A percentile compares a stretch with the other conserved stretches of the same genome.
Evolutionary conservation across 1,140 invertebrate genomes (phyloP).

Genomic region (Magallana ariakensis): DNA sequence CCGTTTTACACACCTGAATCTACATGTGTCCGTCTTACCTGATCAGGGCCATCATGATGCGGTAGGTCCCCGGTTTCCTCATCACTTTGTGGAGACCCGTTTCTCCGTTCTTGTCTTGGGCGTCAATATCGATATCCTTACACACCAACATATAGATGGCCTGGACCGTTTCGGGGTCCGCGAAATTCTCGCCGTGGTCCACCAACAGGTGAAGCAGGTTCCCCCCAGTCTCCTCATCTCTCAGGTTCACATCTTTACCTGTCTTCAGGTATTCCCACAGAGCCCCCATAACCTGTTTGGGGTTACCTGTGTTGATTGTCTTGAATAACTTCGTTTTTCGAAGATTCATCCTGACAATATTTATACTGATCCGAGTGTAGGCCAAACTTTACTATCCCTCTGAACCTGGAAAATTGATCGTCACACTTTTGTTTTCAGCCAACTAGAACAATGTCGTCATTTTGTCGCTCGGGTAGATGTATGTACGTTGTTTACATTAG

Average conservation of each 20-base stretch:
- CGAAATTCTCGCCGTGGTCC: constrained; percentile 66
- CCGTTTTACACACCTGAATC: no score
- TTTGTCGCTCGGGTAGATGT: background rate
- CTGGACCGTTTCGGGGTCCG: constrained; percentile 67
- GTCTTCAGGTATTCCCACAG: constrained; percentile 69
- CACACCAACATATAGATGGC: constrained; percentile 73
- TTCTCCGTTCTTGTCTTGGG: constrained; percentile 68
- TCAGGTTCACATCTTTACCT: constrained; percentile 70
- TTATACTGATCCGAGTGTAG: background rate
- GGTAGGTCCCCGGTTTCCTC: constrained; percentile 69
- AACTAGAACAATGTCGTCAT: background rate
- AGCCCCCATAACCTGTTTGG: constrained; percentile 66
- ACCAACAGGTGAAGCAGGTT: constrained; percentile 72
- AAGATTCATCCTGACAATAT: constrained; percentile 59
- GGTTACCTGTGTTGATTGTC: constrained; percentile 64
- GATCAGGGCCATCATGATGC: constrained; percentile 71
- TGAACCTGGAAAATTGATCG: background rate
- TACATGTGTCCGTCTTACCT: constrained; percentile 60
- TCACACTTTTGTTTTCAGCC: background rate
- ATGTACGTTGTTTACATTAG: background rate
- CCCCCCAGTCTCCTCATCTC: constrained; percentile 66
- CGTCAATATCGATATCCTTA: constrained; percentile 72
- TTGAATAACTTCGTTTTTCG: constrained; percentile 69
- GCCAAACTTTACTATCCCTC: background rate
- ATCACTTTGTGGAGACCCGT: constrained; percentile 71